These are phyloP conservation scores for Hydropsyche tenuis DNA, from an alignment of 1,140 invertebrate species.

Conservation along the genomic window DNA sequence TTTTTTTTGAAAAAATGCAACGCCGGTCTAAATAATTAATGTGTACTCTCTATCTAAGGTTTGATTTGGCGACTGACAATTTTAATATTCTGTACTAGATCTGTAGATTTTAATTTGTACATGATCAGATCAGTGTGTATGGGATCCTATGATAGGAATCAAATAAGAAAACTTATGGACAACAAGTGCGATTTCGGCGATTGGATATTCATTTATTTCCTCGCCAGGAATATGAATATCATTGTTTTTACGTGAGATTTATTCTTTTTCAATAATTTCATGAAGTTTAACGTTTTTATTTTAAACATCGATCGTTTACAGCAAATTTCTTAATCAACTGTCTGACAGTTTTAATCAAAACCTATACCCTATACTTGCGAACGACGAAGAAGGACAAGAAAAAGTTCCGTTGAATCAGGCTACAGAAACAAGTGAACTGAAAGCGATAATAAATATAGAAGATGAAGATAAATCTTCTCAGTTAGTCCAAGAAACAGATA, in stretches of 20 bases:
- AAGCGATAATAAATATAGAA: too few species aligned
- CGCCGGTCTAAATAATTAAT: slow-evolving; percentile 53
- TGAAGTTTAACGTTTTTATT: not conserved
- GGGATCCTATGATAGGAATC: slow-evolving; percentile 69
- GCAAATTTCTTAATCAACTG: slow-evolving; percentile 34
- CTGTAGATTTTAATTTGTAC: slow-evolving; percentile 66
- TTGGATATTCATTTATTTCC: slow-evolving; percentile 83
- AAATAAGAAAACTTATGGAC: slow-evolving; percentile 67
- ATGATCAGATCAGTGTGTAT: slow-evolving; percentile 68
- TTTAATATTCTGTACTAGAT: slow-evolving; percentile 62
- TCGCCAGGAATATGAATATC: slow-evolving; percentile 77
- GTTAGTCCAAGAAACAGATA: too few species aligned
- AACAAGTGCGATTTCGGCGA: slow-evolving; percentile 74
- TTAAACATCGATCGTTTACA: slow-evolving; percentile 5
- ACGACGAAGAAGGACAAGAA: not conserved
- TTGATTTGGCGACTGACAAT: slow-evolving; percentile 57
- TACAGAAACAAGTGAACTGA: too few species aligned
- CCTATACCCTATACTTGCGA: too few species aligned
- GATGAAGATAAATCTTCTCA: too few species aligned
- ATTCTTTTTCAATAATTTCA: not conserved
- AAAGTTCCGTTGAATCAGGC: not conserved
- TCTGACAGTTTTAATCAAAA: slow-evolving; percentile 36
- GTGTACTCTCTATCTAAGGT: slow-evolving; percentile 61
- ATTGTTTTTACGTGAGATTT: slow-evolving; percentile 58
- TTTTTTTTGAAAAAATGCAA: too few species aligned